phyloP scores from a whole-genome alignment of 1,140 invertebrate genomes.

The Diorhabda carinulata region DNA sequence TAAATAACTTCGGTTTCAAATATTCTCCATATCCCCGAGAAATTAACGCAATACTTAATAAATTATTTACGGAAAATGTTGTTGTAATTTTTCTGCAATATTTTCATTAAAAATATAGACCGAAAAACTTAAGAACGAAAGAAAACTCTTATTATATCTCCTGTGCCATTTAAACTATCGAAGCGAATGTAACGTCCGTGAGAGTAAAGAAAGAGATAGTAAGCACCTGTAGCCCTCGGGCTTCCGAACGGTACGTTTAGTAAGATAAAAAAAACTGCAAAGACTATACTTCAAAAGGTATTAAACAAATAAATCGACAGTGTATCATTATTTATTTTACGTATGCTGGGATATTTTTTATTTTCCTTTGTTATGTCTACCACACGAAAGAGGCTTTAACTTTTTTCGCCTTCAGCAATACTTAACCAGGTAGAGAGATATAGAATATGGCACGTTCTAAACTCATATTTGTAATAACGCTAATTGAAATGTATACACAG shows the following conservation, averaged over 20 bases:
- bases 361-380: neutral
- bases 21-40: no score
- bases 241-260: neutral
- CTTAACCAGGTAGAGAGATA: neutral
- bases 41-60: no score
- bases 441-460: neutral
- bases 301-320: conserved; percentile 3
- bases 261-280: neutral
- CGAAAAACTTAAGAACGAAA: no score
- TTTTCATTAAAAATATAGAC: no score
- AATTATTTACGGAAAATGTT: no score
- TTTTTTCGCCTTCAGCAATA: neutral
- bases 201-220: conserved; percentile 1
- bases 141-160: no score
- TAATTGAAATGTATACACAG: no score
- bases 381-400: neutral
- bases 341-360: neutral
- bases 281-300: neutral
- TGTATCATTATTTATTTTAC: conserved; percentile 3
- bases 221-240: neutral
- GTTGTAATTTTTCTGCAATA: no score
- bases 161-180: no score
- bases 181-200: neutral
- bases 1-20: no score
- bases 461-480: no score